phyloP scores from a whole-genome alignment of 2,888 invertebrate species.

The Stratiomys singularior region DNA sequence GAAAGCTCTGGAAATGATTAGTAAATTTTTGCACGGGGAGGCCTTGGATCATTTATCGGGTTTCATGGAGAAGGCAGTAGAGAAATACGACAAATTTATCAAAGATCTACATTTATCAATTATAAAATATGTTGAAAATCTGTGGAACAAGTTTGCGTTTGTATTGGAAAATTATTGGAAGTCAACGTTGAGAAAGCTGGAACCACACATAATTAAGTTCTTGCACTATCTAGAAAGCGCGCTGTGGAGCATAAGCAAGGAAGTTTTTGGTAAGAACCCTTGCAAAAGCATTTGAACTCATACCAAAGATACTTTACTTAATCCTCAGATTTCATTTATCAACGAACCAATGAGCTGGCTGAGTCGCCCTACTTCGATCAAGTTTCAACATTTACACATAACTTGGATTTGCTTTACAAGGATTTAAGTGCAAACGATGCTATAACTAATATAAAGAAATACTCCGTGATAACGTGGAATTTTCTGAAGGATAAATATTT shows the following conservation, averaged over 20 bases:
- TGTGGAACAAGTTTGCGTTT: conserved; percentile 76
- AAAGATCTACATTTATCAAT: conserved; percentile 77
- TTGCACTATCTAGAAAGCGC: conserved; percentile 80
- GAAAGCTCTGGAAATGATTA: conserved; percentile 75
- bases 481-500: conserved; percentile 76
- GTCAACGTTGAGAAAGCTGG: conserved; percentile 76
- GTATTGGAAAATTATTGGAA: conserved; percentile 78
- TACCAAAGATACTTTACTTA: not conserved
- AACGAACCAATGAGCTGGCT: conserved; percentile 80
- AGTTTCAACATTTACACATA: conserved; percentile 82
- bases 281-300: not conserved
- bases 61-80: conserved; percentile 74
- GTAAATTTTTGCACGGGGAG: conserved; percentile 78
- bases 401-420: conserved; percentile 81
- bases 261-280: conserved; percentile 69
- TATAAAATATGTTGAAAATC: conserved; percentile 77
- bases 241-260: conserved; percentile 78
- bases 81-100: conserved; percentile 82
- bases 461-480: conserved; percentile 74
- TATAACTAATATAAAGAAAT: conserved; percentile 81
- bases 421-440: conserved; percentile 82
- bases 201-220: conserved; percentile 81
- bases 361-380: conserved; percentile 84
- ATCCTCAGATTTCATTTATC: conserved; percentile 79
- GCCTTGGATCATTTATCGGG: conserved; percentile 77